Percentiles rank a stretch among this genome's conserved stretches.
Evolutionary conservation across 2,797 vertebrate species (phyloP).

Genomic region (Gallinago stenura): DNA sequence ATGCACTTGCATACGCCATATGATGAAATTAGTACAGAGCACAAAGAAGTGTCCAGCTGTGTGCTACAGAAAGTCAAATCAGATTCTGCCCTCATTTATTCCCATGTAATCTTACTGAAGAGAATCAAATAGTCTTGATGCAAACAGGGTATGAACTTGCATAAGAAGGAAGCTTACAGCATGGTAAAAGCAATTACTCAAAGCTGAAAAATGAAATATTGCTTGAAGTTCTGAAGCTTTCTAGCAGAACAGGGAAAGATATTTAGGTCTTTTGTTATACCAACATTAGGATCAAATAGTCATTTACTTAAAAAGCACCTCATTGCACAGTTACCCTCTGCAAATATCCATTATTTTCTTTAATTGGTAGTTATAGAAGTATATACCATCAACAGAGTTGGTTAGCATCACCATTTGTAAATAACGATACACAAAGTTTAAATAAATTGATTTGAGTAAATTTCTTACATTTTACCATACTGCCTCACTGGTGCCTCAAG

Average conservation of each 20-base stretch:
- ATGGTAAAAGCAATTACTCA: neutral
- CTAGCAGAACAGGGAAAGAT: neutral
- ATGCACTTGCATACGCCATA: neutral
- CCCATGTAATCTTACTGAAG: neutral
- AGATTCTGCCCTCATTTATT: neutral
- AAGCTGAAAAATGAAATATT: neutral
- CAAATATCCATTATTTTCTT: neutral
- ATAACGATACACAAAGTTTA: neutral
- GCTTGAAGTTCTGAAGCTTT: neutral
- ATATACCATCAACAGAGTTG: neutral
- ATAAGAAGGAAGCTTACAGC: neutral
- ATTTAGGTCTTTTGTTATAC: neutral
- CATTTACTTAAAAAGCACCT: neutral
- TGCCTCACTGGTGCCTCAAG: neutral
- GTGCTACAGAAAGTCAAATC: neutral
- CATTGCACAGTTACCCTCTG: neutral
- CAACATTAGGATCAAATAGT: neutral
- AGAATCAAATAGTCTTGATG: neutral
- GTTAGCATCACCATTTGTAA: neutral
- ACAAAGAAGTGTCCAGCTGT: neutral
- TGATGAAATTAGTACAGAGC: neutral
- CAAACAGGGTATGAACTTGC: neutral
- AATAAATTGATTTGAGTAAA: neutral
- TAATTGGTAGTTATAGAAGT: neutral
- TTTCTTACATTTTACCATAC: neutral